Percentiles rank a stretch among this genome's conserved stretches.
Evolutionary conservation across 2,113 vertebrate species (phyloP).

Genomic region (Sander lucioperca): DNA sequence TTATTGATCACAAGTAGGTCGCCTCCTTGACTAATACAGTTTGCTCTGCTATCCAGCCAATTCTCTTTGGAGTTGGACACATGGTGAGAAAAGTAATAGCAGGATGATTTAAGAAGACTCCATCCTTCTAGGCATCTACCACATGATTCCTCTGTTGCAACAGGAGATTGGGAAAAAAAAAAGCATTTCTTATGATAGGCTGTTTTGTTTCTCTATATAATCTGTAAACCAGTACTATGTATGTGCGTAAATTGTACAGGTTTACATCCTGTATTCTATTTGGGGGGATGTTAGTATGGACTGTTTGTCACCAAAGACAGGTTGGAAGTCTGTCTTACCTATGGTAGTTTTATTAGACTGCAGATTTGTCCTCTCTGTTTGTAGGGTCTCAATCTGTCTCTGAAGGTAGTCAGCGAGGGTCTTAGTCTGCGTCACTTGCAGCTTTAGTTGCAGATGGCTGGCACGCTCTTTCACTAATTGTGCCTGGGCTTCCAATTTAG

Average conservation of each 20-base stretch:
- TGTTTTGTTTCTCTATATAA: neutral
- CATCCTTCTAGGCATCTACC: slow-evolving; percentile 64
- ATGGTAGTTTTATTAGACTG: slow-evolving; percentile 8
- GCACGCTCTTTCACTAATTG: slow-evolving; percentile 20
- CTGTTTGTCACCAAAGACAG: neutral
- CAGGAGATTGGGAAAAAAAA: slow-evolving; percentile 38
- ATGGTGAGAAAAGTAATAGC: slow-evolving; percentile 70
- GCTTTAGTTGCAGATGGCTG: slow-evolving; percentile 16
- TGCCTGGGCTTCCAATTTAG: slow-evolving; percentile 25
- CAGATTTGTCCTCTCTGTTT: slow-evolving; percentile 44
- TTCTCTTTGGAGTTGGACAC: slow-evolving; percentile 42
- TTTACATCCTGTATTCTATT: neutral
- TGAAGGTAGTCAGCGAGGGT: slow-evolving; percentile 34
- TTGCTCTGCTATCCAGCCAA: slow-evolving; percentile 69
- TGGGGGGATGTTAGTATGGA: neutral
- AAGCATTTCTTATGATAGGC: neutral
- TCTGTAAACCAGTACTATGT: too few species aligned
- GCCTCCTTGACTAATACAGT: slow-evolving; percentile 62
- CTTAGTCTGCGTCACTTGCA: slow-evolving; percentile 42
- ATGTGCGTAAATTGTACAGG: neutral
- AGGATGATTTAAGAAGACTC: slow-evolving; percentile 56
- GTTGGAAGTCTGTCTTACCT: slow-evolving; percentile 51
- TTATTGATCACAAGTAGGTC: slow-evolving; percentile 71
- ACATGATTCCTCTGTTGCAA: slow-evolving; percentile 71
- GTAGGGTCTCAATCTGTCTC: slow-evolving; percentile 48